Percentiles rank a stretch among this genome's conserved stretches.
phyloP scores from a whole-genome alignment of 1,140 invertebrate species.

The Heliconius congener region DNA sequence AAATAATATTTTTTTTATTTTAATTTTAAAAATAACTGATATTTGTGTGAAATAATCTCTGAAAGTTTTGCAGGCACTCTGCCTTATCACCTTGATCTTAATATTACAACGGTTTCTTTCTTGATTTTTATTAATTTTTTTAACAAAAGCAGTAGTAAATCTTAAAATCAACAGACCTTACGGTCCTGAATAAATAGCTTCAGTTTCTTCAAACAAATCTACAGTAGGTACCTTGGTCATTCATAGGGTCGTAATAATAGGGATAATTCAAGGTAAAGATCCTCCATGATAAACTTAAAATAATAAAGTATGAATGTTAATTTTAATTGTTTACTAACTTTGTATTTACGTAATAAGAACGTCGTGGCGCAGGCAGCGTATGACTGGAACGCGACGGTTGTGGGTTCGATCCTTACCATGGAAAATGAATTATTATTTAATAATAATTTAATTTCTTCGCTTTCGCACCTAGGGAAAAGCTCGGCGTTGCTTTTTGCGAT shows the following conservation, averaged over 20 bases:
- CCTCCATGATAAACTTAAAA: neutral
- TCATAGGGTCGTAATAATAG: neutral
- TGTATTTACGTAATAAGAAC: neutral
- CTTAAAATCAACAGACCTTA: conserved; percentile 3
- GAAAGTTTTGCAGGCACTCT: neutral
- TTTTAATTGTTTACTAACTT: neutral
- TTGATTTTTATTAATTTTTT: neutral
- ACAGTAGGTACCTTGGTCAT: neutral
- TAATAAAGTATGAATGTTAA: neutral
- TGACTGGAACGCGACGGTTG: too few relatives aligned
- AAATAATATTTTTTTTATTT: too few relatives aligned
- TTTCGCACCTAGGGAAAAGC: too few relatives aligned
- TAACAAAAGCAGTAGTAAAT: neutral
- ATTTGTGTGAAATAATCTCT: too few relatives aligned
- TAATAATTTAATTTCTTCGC: too few relatives aligned
- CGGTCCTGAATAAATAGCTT: neutral
- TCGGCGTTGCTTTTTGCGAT: too few relatives aligned
- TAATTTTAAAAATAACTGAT: too few relatives aligned
- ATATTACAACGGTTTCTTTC: neutral
- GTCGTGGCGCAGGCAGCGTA: too few relatives aligned
- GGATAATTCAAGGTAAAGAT: neutral
- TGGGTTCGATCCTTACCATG: too few relatives aligned
- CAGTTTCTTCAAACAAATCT: neutral
- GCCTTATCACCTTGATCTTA: conserved; percentile 1
- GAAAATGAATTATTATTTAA: too few relatives aligned